Percentiles rank a stretch among this genome's conserved stretches.
Conservation (phyloP, 64 coral and sea anemone species). For the Anthopleura sola region DNA sequence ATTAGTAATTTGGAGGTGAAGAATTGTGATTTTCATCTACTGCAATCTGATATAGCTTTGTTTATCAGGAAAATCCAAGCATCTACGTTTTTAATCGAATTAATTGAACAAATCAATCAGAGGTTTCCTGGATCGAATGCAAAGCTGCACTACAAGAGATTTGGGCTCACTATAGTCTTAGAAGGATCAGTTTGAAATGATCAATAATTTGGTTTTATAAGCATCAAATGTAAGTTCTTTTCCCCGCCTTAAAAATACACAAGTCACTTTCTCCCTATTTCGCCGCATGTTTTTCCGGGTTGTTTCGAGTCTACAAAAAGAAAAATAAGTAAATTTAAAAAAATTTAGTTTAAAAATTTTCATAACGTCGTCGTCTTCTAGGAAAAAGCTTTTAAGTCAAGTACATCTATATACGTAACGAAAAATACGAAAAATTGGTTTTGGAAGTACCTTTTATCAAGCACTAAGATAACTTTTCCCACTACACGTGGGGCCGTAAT, state of each 20-base stretch:
- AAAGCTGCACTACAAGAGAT: not conserved
- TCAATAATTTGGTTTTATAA: no score
- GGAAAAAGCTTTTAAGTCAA: not conserved
- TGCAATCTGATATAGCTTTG: not conserved
- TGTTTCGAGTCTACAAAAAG: no score
- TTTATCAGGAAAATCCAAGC: slow-evolving; percentile 2
- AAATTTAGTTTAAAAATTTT: no score
- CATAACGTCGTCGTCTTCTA: not conserved
- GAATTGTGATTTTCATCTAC: not conserved
- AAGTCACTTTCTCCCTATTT: no score
- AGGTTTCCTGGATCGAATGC: not conserved
- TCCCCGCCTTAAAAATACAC: no score
- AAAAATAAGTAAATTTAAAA: no score
- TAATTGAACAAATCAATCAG: not conserved
- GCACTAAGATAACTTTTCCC: not conserved
- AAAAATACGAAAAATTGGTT: not conserved
- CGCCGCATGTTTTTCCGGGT: no score
- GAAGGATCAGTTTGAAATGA: not conserved
- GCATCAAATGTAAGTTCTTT: no score
- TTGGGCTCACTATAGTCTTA: not conserved
- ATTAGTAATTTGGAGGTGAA: not conserved
- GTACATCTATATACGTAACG: not conserved
- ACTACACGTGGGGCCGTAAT: not conserved
- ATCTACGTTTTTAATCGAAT: not conserved
- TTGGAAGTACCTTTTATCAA: not conserved